A percentile compares a stretch with the other conserved stretches of the same genome.
phyloP scores from a whole-genome alignment of 1,140 invertebrate genomes.

The Dreissena rostriformis region DNA sequence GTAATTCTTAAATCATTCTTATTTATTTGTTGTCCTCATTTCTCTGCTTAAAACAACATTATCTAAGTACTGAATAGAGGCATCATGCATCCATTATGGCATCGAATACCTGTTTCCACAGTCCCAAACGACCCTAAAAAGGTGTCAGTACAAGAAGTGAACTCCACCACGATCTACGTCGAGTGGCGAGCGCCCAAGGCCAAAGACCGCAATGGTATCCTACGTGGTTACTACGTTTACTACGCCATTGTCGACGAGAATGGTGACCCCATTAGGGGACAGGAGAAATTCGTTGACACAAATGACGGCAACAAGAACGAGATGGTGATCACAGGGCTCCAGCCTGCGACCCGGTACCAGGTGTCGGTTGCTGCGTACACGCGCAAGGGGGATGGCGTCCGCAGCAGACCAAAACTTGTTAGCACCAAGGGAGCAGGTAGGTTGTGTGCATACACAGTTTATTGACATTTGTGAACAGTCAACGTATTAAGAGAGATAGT shows the following conservation, averaged over 20 bases:
- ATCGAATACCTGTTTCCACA: constrained; percentile 78
- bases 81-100: no score
- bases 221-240: constrained; percentile 97
- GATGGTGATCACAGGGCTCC: constrained; percentile 92
- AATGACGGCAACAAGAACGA: constrained; percentile 86
- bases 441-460: background rate
- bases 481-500: no score
- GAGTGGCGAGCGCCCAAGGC: constrained; percentile 94
- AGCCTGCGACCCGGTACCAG: constrained; percentile 96
- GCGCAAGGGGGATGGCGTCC: constrained; percentile 95
- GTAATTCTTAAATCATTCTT: no score
- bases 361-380: constrained; percentile 93
- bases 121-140: constrained; percentile 97
- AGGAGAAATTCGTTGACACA: constrained; percentile 66
- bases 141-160: constrained; percentile 92
- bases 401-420: constrained; percentile 90
- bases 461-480: no score
- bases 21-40: no score
- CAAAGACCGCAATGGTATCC: constrained; percentile 97
- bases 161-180: constrained; percentile 96
- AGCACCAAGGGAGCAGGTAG: constrained; percentile 93
- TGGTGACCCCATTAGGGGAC: constrained; percentile 64
- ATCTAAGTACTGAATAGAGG: no score
- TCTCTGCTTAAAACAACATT: no score
- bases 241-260: constrained; percentile 83